Percentiles rank a stretch among this genome's conserved stretches.
These are phyloP conservation scores for Pogonomyrmex californicus DNA, from an alignment of 1,140 invertebrate genomes.

Conservation along the genomic window DNA sequence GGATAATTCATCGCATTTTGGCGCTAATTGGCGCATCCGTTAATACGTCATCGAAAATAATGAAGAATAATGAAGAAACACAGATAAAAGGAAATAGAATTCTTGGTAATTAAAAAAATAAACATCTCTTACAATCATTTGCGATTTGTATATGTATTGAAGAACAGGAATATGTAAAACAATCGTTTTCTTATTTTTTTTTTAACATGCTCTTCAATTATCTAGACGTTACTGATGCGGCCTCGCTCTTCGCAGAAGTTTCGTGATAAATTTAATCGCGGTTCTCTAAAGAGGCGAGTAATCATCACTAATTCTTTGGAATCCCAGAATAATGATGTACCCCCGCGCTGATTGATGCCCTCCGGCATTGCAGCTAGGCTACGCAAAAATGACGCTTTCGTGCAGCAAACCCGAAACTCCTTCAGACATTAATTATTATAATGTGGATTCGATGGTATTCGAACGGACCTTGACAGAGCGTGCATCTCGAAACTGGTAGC, in stretches of 20 bases:
- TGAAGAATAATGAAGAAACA: not conserved
- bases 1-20: not conserved
- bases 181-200: too few relatives aligned
- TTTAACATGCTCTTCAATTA: not conserved
- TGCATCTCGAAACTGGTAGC: constrained; percentile 50
- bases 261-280: constrained; percentile 71
- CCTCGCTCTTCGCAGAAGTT: constrained; percentile 68
- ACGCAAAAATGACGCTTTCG: constrained; percentile 80
- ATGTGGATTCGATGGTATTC: constrained; percentile 71
- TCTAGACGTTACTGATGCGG: not conserved
- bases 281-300: constrained; percentile 72
- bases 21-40: not conserved
- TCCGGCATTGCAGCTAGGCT: constrained; percentile 69
- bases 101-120: not conserved
- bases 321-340: constrained; percentile 80
- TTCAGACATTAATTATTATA: constrained; percentile 71
- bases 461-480: constrained; percentile 38
- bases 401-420: constrained; percentile 69
- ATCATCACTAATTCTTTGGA: constrained; percentile 82
- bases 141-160: too few relatives aligned
- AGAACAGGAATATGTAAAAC: too few relatives aligned
- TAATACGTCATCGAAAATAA: not conserved
- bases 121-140: not conserved
- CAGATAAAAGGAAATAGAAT: not conserved
- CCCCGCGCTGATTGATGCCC: constrained; percentile 79